phyloP scores from a whole-genome alignment of 1,140 invertebrate species.

The Thrips palmi region DNA sequence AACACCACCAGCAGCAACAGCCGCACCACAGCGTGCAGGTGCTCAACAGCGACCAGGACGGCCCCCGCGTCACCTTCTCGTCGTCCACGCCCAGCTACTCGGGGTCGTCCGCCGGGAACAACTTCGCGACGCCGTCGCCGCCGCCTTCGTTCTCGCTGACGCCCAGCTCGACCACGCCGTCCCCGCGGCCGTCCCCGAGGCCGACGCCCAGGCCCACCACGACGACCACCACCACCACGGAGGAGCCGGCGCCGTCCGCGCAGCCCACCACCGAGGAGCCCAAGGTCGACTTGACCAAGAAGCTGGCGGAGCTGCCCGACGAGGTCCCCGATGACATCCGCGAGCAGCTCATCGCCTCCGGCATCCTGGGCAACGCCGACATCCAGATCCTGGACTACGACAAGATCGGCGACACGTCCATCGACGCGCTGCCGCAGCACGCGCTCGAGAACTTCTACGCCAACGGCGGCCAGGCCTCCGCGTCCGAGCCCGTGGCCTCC shows the following conservation, averaged over 20 bases:
- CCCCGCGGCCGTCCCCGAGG: conserved; percentile 15
- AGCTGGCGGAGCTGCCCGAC: conserved; percentile 47
- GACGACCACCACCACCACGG: conserved; percentile 18
- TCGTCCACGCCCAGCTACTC: too few species aligned
- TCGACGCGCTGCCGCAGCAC: conserved; percentile 67
- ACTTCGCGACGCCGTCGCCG: background rate
- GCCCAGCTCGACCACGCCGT: conserved; percentile 10
- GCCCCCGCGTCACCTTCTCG: too few species aligned
- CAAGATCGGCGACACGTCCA: conserved; percentile 68
- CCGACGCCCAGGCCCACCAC: conserved; percentile 17
- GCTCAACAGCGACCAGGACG: background rate
- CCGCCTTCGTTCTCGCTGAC: background rate
- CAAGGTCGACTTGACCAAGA: conserved; percentile 30
- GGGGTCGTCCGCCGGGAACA: too few species aligned
- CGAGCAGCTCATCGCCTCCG: conserved; percentile 62
- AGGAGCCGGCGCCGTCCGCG: conserved; percentile 1
- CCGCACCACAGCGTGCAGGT: background rate
- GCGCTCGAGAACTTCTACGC: conserved; percentile 67
- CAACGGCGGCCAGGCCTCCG: conserved; percentile 47
- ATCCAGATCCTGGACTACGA: conserved; percentile 72
- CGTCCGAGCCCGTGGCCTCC: conserved; percentile 39
- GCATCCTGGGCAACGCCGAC: conserved; percentile 67
- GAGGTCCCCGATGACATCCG: conserved; percentile 72
- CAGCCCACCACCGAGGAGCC: conserved; percentile 1
- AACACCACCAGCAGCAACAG: conserved; percentile 8